Evolutionary conservation across 2,797 vertebrate genomes (phyloP).

Genomic region (Lindbergichthys nudifrons): DNA sequence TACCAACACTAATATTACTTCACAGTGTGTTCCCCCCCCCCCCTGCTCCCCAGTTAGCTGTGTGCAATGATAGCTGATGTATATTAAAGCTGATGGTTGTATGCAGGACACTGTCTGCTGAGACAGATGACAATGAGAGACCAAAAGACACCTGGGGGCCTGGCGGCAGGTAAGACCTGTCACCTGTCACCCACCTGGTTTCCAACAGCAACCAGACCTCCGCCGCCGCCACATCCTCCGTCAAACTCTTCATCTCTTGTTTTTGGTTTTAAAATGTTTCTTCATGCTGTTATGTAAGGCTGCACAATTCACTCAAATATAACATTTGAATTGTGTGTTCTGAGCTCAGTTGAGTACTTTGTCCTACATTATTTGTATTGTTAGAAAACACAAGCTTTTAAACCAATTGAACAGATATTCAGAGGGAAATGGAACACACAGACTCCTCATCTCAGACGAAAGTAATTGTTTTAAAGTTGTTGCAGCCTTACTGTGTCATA

Average conservation of each 20-base stretch:
- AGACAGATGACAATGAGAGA: slow-evolving; percentile 89
- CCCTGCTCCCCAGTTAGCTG: slow-evolving; percentile 36
- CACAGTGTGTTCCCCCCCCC: slow-evolving; percentile 24
- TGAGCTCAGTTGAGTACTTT: not conserved
- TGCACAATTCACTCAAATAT: slow-evolving; percentile 53
- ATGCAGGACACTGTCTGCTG: slow-evolving; percentile 89
- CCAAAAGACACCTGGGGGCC: slow-evolving; percentile 89
- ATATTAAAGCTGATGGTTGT: slow-evolving; percentile 83
- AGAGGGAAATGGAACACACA: slow-evolving; percentile 1
- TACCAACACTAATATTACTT: not conserved
- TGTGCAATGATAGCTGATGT: slow-evolving; percentile 61
- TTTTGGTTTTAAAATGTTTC: slow-evolving; percentile 72
- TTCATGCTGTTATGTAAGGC: slow-evolving; percentile 73
- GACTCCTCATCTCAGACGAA: slow-evolving; percentile 1
- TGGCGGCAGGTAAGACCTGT: slow-evolving; percentile 88
- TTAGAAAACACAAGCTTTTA: slow-evolving; percentile 4
- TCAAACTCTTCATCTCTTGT: slow-evolving; percentile 76
- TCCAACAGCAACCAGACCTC: slow-evolving; percentile 72
- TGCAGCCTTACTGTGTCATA: slow-evolving; percentile 74
- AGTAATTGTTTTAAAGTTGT: slow-evolving; percentile 9
- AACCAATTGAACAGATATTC: slow-evolving; percentile 8
- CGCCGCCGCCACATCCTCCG: slow-evolving; percentile 78
- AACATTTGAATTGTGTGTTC: not conserved
- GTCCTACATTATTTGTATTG: not conserved
- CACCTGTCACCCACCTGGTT: slow-evolving; percentile 79